Evolutionary conservation across 2,113 vertebrate species (phyloP).

Genomic region (Mustela lutreola): DNA sequence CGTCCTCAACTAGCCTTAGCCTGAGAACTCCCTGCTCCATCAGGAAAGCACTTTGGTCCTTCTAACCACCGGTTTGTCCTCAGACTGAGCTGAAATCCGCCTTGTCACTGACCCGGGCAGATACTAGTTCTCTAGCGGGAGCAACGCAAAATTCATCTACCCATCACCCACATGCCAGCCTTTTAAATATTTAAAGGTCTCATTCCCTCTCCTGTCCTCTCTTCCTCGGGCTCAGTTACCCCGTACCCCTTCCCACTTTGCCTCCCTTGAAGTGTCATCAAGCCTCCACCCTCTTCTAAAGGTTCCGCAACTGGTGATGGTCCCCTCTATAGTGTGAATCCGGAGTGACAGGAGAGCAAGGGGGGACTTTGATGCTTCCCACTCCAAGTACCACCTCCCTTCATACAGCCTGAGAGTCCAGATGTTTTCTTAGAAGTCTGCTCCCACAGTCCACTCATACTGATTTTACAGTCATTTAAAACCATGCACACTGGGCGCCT

Average conservation of each 20-base stretch:
- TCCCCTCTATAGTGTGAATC: not conserved
- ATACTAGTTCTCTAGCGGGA: not conserved
- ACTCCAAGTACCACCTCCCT: not conserved
- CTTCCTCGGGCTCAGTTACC: not conserved
- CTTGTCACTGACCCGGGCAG: not conserved
- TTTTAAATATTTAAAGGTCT: not conserved
- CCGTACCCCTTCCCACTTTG: not conserved
- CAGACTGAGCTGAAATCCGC: not conserved
- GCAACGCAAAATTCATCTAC: not conserved
- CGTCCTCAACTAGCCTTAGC: not conserved
- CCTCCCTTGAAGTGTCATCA: not conserved
- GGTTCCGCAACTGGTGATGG: not conserved
- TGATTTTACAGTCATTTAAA: not conserved
- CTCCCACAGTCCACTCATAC: not conserved
- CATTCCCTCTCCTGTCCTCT: not conserved
- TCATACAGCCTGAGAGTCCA: too few relatives aligned
- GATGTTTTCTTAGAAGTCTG: not conserved
- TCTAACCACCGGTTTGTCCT: not conserved
- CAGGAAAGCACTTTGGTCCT: not conserved
- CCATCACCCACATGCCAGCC: not conserved
- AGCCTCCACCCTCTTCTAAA: not conserved
- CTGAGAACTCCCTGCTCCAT: not conserved
- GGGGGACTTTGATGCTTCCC: not conserved
- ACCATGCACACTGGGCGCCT: not conserved
- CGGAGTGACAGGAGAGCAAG: not conserved